Conservation (phyloP, 2,888 invertebrate species). For the Tetheella fluctuosa region DNA sequence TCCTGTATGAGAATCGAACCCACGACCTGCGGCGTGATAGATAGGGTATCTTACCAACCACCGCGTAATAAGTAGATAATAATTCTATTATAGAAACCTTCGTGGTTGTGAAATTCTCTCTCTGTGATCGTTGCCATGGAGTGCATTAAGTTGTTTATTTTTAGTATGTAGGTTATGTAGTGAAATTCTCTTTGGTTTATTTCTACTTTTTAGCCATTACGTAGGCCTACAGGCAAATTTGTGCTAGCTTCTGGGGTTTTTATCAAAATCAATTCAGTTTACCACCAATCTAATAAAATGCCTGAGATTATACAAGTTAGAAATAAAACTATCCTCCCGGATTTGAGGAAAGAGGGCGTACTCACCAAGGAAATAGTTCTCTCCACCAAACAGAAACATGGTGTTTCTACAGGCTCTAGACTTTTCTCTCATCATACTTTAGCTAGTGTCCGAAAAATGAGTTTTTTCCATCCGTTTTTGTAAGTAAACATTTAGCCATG, state of each 20-base stretch:
- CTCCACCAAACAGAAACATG: slow-evolving; percentile 69
- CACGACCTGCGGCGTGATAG: too few relatives aligned
- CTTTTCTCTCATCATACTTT: slow-evolving; percentile 86
- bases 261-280: slow-evolving; percentile 14
- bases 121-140: not conserved
- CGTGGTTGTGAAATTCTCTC: too few relatives aligned
- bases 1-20: too few relatives aligned
- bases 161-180: too few relatives aligned
- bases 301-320: slow-evolving; percentile 63
- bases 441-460: slow-evolving; percentile 80
- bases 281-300: slow-evolving; percentile 41
- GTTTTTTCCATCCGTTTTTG: slow-evolving; percentile 73
- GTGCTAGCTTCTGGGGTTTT: slow-evolving; percentile 10
- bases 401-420: slow-evolving; percentile 72
- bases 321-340: slow-evolving; percentile 74
- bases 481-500: slow-evolving; percentile 48
- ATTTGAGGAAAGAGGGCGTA: slow-evolving; percentile 71
- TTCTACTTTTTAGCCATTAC: not conserved
- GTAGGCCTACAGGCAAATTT: slow-evolving; percentile 11
- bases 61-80: too few relatives aligned
- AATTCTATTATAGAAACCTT: too few relatives aligned
- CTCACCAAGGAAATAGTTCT: slow-evolving; percentile 68
- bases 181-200: not conserved
- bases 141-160: not conserved
- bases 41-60: too few relatives aligned